phyloP scores from a whole-genome alignment of 1,140 invertebrate genomes.

The Meloidogyne chitwoodi region DNA sequence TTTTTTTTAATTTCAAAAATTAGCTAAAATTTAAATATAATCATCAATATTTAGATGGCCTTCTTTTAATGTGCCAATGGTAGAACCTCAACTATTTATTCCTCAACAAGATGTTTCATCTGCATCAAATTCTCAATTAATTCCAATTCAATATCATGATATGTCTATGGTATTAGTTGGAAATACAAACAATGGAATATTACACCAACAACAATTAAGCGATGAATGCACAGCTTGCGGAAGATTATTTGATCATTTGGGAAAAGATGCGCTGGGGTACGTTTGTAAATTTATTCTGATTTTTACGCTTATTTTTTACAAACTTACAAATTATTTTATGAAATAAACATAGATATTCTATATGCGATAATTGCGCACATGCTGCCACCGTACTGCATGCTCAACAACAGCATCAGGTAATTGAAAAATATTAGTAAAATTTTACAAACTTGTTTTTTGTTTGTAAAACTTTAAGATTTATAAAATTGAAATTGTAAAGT shows the following conservation, averaged over 20 bases:
- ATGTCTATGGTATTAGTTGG: neutral
- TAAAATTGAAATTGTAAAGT: no score
- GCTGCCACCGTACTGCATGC: neutral
- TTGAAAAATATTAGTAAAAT: neutral
- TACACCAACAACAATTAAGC: neutral
- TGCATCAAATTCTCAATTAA: neutral
- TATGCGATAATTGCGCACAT: neutral
- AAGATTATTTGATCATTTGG: conserved; percentile 14
- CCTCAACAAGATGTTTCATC: neutral
- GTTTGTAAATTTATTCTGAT: neutral
- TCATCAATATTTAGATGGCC: neutral
- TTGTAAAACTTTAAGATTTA: no score
- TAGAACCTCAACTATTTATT: neutral
- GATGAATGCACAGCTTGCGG: conserved; percentile 40
- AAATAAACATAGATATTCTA: neutral
- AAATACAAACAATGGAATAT: neutral
- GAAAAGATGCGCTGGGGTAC: conserved; percentile 29
- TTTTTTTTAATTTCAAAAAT: no score
- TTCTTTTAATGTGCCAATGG: neutral
- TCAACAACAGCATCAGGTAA: neutral
- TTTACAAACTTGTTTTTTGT: no score
- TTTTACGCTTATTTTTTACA: neutral
- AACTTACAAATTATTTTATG: neutral
- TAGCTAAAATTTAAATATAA: neutral
- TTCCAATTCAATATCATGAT: neutral